Evolutionary conservation across 2,797 vertebrate species (phyloP).

Genomic region (Falco biarmicus): DNA sequence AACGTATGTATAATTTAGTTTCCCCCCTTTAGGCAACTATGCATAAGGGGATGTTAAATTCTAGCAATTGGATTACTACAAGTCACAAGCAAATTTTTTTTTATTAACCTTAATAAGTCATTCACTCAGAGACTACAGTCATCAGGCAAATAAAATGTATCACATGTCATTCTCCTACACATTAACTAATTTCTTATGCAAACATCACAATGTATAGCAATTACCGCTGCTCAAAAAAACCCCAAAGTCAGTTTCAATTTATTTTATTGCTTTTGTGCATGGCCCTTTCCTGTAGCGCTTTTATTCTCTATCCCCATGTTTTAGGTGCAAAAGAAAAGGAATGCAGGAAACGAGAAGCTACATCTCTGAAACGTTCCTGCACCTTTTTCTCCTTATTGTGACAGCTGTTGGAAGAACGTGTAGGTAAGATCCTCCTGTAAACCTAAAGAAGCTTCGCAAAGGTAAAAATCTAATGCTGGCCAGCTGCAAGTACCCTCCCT

Average conservation of each 20-base stretch:
- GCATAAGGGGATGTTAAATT: constrained; percentile 80
- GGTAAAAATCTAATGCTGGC: background rate
- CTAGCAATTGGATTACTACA: constrained; percentile 81
- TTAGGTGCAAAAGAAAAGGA: constrained; percentile 70
- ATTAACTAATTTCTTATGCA: constrained; percentile 85
- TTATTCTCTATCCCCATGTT: constrained; percentile 59
- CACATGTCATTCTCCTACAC: constrained; percentile 79
- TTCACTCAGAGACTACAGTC: constrained; percentile 81
- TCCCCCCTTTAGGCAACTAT: constrained; percentile 78
- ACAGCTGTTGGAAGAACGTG: background rate
- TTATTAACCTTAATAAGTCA: constrained; percentile 85
- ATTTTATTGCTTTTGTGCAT: constrained; percentile 81
- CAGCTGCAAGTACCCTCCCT: background rate
- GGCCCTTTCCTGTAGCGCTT: constrained; percentile 76
- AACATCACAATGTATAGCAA: constrained; percentile 86
- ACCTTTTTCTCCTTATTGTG: background rate
- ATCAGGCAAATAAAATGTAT: constrained; percentile 82
- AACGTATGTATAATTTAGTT: constrained; percentile 75
- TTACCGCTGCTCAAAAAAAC: constrained; percentile 79
- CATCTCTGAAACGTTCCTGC: background rate
- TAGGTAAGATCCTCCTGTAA: background rate
- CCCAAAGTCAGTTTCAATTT: constrained; percentile 81
- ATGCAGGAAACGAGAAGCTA: constrained; percentile 35
- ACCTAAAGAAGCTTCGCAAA: background rate
- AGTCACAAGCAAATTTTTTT: constrained; percentile 81